Evolutionary conservation across 2,113 vertebrate species (phyloP).

Genomic region (Sus scrofa): DNA sequence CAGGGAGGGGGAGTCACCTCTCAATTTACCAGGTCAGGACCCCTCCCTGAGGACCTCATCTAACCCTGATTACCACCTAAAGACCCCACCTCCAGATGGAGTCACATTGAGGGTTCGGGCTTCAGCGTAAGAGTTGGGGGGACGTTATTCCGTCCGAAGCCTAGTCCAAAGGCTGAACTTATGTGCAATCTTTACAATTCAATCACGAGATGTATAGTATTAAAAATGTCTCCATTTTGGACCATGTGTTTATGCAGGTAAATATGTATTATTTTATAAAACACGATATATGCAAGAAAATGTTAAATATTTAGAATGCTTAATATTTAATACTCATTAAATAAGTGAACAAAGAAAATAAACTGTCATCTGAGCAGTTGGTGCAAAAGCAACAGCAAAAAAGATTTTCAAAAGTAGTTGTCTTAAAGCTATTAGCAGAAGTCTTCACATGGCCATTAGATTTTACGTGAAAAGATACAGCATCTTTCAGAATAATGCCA

Average conservation of each 20-base stretch:
- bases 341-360: conserved; percentile 7
- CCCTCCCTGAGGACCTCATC: background rate
- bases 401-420: background rate
- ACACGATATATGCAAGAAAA: background rate
- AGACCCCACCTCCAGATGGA: background rate
- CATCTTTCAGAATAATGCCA: background rate
- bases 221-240: background rate
- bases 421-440: background rate
- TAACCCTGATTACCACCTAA: background rate
- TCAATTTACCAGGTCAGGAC: background rate
- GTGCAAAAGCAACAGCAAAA: background rate
- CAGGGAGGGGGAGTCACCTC: background rate
- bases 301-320: background rate
- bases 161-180: background rate
- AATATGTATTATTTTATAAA: conserved; percentile 23
- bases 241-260: background rate
- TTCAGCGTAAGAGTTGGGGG: background rate
- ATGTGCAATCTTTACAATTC: background rate
- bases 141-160: background rate
- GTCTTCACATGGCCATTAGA: background rate
- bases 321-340: background rate
- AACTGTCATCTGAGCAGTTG: background rate
- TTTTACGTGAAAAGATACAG: background rate
- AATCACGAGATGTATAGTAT: background rate
- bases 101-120: background rate